Evolutionary conservation across 2,888 invertebrate species (phyloP), one percentile per base, ranked within the genome.

Genomic region (Ephialtes manifestator): DNA sequence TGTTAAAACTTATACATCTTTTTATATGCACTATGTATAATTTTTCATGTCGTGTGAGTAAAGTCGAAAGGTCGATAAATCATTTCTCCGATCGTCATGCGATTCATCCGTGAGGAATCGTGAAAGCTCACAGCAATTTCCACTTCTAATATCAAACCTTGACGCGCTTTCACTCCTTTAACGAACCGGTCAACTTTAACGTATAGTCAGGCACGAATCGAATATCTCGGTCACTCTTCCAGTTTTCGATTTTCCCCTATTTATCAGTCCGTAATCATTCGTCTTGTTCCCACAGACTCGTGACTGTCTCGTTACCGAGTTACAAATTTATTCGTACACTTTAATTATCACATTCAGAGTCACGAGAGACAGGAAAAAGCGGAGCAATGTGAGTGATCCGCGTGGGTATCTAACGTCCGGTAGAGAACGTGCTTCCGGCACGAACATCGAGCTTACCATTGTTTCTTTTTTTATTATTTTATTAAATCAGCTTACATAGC

Each of bases 141-240:
- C 81, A 58, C 75, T 79, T 65, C 78, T 58, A 85, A 79, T 85
- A 82, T 85, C 63, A 65, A 81, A 82, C 65, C 53, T 65, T 15
- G 51, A 67, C 24, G 85, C 85, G 85, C 85, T 85, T 85, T 85
- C 85, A 79, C 85, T 85, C 85, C 85, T 82, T 81, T 85, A 82
- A 85, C 81, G 81, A 82, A 65, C 74, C 75, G 70, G 81, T 55
- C 81, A 68, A 74, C 31, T 67, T 48, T 11, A 65, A 60, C 72
- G 74, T 20, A n/a, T 51, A 10, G 39, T 13, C 71, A 20, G 39
- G 8, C 15, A 11, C 28, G 58, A 48, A 39, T 75, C 79, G 75
- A 71, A 79, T 79, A 85, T 71, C 81, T 82, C 81, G 81, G 81
- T 85, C 85, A 70, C n/a, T 74, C 65, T 39, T 76, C 55, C n/a